Evolutionary conservation across 2,888 invertebrate genomes (phyloP).

Genomic region (Furcula furcula): DNA sequence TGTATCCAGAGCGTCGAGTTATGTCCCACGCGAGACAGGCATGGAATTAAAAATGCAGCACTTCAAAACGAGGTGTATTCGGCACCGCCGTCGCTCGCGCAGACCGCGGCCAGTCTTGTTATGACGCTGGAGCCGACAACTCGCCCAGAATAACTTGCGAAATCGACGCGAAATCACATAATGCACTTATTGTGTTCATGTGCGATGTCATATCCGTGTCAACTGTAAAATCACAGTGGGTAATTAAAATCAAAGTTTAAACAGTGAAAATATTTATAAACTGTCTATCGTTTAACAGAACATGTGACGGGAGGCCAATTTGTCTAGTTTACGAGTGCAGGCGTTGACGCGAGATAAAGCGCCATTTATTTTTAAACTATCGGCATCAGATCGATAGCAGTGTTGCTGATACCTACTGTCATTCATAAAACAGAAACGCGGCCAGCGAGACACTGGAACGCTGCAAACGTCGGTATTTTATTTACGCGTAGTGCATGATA

Average conservation of each 20-base stretch:
- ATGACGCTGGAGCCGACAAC: slow-evolving; percentile 52
- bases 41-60: slow-evolving; percentile 77
- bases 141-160: slow-evolving; percentile 28
- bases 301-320: slow-evolving; percentile 32
- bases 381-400: slow-evolving; percentile 56
- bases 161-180: slow-evolving; percentile 6
- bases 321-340: slow-evolving; percentile 36
- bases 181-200: slow-evolving; percentile 14
- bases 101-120: slow-evolving; percentile 60
- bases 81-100: slow-evolving; percentile 73
- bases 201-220: background rate
- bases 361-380: slow-evolving; percentile 60
- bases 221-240: background rate
- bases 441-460: slow-evolving; percentile 55
- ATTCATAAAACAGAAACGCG: slow-evolving; percentile 61
- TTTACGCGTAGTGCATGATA: slow-evolving; percentile 67
- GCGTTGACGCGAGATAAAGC: slow-evolving; percentile 36
- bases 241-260: background rate
- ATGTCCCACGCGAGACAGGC: slow-evolving; percentile 79
- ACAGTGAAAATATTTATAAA: slow-evolving; percentile 17
- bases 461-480: slow-evolving; percentile 68
- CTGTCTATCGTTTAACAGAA: slow-evolving; percentile 7
- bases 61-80: slow-evolving; percentile 73
- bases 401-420: slow-evolving; percentile 39
- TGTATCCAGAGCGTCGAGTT: slow-evolving; percentile 74